These are phyloP conservation scores for Odontesthes bonariensis DNA, from an alignment of 2,113 vertebrate genomes.

Conservation along the genomic window DNA sequence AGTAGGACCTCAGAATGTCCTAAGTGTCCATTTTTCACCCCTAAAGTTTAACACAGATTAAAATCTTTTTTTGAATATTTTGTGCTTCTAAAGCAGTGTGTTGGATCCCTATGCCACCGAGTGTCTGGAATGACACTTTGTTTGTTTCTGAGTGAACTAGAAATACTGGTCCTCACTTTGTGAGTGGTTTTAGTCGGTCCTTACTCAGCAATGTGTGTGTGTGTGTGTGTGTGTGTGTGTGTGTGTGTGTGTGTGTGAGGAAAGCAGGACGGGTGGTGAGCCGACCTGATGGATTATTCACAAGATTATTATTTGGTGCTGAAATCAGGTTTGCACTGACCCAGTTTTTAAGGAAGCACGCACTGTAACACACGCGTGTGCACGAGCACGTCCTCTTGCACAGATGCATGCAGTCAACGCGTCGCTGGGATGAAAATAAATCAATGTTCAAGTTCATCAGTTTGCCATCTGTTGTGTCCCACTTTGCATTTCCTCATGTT, in stretches of 20 bases:
- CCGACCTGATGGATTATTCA: slow-evolving; percentile 72
- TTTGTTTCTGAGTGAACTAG: too few relatives aligned
- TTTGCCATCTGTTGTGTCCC: slow-evolving; percentile 67
- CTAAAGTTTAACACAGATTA: too few relatives aligned
- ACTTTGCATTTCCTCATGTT: slow-evolving; percentile 51
- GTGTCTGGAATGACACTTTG: too few relatives aligned
- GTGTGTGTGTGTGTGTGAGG: neutral
- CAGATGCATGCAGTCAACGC: slow-evolving; percentile 9
- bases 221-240: too few relatives aligned
- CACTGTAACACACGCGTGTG: neutral
- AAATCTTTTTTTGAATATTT: too few relatives aligned
- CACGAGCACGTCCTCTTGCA: neutral
- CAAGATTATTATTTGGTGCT: slow-evolving; percentile 57
- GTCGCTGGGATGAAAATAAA: slow-evolving; percentile 35
- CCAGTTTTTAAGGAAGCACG: slow-evolving; percentile 61
- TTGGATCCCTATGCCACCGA: too few relatives aligned
- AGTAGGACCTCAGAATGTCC: too few relatives aligned
- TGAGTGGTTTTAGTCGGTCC: too few relatives aligned
- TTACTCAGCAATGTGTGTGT: too few relatives aligned
- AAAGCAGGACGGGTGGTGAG: neutral
- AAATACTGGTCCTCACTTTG: too few relatives aligned
- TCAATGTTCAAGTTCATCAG: slow-evolving; percentile 52
- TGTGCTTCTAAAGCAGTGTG: too few relatives aligned
- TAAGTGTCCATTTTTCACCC: too few relatives aligned
- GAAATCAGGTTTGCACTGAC: slow-evolving; percentile 62